A percentile compares a stretch with the other conserved stretches of the same genome.
Evolutionary conservation across 2,888 invertebrate species (phyloP).

Genomic region (Xylota segnis): DNA sequence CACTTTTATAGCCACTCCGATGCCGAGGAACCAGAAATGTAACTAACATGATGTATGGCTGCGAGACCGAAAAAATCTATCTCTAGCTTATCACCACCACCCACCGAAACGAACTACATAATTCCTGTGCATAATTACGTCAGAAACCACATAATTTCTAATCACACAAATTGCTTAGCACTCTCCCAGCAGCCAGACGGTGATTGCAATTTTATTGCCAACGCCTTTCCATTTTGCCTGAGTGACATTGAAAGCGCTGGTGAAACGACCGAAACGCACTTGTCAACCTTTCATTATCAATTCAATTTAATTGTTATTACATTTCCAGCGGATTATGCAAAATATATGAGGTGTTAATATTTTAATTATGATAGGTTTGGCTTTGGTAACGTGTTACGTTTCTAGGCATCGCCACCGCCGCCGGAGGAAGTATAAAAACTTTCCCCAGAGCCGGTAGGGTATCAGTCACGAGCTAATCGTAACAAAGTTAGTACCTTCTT

Average conservation of each 20-base stretch:
- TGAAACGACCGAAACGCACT: conserved; percentile 1
- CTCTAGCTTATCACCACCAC: not conserved
- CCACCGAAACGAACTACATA: not conserved
- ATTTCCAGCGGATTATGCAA: not conserved
- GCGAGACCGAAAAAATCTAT: no score
- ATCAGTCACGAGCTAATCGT: conserved; percentile 57
- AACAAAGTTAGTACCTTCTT: not conserved
- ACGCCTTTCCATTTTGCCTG: not conserved
- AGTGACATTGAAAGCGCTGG: not conserved
- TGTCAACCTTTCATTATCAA: not conserved
- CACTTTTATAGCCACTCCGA: conserved; percentile 37
- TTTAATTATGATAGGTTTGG: not conserved
- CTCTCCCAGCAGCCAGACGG: not conserved
- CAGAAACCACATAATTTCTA: not conserved
- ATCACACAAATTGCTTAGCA: not conserved
- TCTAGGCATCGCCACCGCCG: no score
- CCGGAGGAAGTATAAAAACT: conserved; percentile 46
- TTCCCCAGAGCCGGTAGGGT: not conserved
- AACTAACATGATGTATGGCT: no score
- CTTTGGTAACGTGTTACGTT: not conserved
- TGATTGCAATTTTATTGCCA: not conserved
- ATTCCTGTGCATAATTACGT: not conserved
- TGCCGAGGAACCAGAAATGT: no score
- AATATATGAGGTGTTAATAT: not conserved
- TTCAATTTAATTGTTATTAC: conserved; percentile 20